Base-by-base conservation (phyloP, 2,113 vertebrate genomes). In the Chaetorhynchus papuensis region DNA sequence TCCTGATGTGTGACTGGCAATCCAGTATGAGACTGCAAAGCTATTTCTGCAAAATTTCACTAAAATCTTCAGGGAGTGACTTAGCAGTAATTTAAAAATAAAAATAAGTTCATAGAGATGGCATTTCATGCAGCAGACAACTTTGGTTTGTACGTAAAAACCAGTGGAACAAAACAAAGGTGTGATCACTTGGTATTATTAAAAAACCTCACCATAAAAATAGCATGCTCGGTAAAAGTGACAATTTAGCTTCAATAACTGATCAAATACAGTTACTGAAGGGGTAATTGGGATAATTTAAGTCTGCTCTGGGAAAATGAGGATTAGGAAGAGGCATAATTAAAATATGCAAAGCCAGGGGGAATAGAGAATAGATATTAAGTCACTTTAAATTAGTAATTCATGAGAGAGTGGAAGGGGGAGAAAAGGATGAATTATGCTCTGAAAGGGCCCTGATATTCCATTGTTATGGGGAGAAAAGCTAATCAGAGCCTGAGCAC, bases 291-390 rank as follows among this genome's bases (percentile, higher is more conserved):
- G 60, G 78, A 66, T 88, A 92, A 93, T 90, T 95, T 94, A 88
- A 93, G 84, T 63, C 85, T 84, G 82, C 64, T 93, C 87, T 91
- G 87, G 95, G 94, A 93, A 94, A 89, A 95, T 45, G 92, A 84
- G 95, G 68, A 96, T 93, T 94, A 93, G 84, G 83, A 95, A 89
- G 39, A 91, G 52, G 89, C 54, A 87, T 97, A 95, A 96, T 96
- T 96, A 94, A 97, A 94, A 94, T 79, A 94, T 59, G 71, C 91
- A 93, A 96, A 95, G 70, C 84, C 91, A 88, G 81, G 77, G 92
- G 97, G 79, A 95, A 95, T 76, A 89, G 56, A 94, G 91, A 93
- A 87, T 57, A 93, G 89, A 88, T 92, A 90, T 59, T 84, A 93
- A 94, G 90, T 95, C 90, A 57, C 83, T 95, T 69, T 83, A 92